Evolutionary conservation across 2,797 vertebrate genomes (phyloP), one percentile per base, ranked within the genome.

Genomic region (Coregonus suidteri): DNA sequence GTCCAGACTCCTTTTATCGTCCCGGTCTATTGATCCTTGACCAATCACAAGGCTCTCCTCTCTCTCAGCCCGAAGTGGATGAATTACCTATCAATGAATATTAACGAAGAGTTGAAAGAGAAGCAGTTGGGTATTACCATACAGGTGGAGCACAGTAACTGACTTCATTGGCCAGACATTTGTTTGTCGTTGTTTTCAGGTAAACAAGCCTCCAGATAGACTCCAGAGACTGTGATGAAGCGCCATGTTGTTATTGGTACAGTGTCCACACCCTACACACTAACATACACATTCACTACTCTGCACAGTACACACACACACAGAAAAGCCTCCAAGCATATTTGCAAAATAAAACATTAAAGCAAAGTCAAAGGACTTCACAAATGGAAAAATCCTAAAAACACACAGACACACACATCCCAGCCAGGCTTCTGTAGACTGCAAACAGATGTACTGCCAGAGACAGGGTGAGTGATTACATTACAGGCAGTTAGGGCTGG

Each of bases 401-500:
- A 20, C 59, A 64, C 20, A 13, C 20, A 65, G 3, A 65, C 20
- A 65, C 62, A 80, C 14, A 7, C n/a, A 47, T 41, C 3, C 56
- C 81, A 75, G 81, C 59, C 73, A 82, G 80, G 77, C 84, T n/a
- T 37, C 6, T 52, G 37, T 52, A 41, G 35, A 65, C 20, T 56
- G 31, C 18, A 71, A 18, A 11, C 11, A 52, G 14, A 77, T 35
- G 59, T 6, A 77, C 52, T 81, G 72, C 77, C 77, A 77, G 54
- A 30, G 0, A 76, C 79, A 80, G 68, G 1, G 35, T 71, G 85
- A 91, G 34, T 84, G 82, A 77, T 54, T 75, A 74, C 52, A 54
- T 81, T 81, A 20, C 35, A 25, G 35, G 35, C 35, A 37, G 35
- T 37, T 37, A 37, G 35, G 35, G 35, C 35, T 37, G 35, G 6